Evolutionary conservation across 30 jellyfish, hydroid and myxozoan species (phyloP), one percentile per base, ranked within the genome.

Genomic region (Hydractinia echinata): DNA sequence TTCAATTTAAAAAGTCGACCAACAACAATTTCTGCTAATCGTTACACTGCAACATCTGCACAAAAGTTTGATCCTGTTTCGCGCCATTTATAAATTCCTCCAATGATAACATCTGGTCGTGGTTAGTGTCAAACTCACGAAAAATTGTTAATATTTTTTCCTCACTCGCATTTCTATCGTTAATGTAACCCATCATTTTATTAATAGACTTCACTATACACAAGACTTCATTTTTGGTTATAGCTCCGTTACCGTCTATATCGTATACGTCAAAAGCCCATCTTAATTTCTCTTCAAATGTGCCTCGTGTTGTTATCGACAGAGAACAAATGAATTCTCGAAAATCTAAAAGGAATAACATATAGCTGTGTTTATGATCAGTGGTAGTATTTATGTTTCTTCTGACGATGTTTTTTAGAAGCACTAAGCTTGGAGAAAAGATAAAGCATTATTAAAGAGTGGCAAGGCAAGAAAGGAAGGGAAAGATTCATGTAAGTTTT

Each of bases 191-290:
- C 20, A 86, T 77, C 98, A 91, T 91, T 66, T 83, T 78, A 20
- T 91, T 93, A n/a, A 91, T 91, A 13, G 96, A 91, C 61, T 79
- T 82, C 14, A 86, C 95, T 4, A 91, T 91, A 61, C 86, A 67
- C 14, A 91, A 66, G 30, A 91, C 89, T 68, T 91, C 98, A 14
- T 88, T 30, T 56, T 69, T 64, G 15, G 96, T 77, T 53, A 91
- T 91, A 73, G 83, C 83, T 7, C 98, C 98, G 76, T 91, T 86
- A 8, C 98, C 98, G 71, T 91, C 96, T 16, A 91, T 84, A 58
- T 91, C 98, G 67, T 91, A 91, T 16, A 91, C 87, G 55, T 82
- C 78, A 79, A 91, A 91, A 0, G 98, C 98, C 98, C 98, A 91
- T 15, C 82, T 84, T 70, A 91, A 84, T 76, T 91, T 91, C 58